Evolutionary conservation across 2,113 vertebrate genomes (phyloP), one percentile per base, ranked within the genome.

Genomic region (Pogonocichla stellata): DNA sequence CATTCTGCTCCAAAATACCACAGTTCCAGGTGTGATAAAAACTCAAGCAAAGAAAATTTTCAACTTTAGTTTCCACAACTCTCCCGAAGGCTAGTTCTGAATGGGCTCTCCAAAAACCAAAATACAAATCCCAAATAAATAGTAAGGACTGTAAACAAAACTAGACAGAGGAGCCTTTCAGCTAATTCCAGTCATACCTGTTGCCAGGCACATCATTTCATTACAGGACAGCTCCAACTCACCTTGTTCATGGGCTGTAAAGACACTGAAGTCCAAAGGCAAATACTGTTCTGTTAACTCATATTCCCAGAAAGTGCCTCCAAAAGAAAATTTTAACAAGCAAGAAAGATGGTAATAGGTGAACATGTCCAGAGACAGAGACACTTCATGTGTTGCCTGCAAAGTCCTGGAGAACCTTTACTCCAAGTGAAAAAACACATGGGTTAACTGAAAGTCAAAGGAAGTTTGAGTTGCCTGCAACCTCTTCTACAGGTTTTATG

Each of bases 181-280:
- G 36, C 42, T 53, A 80, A 50, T 43, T 40, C 25, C 51, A 80
- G 72, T 11, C 5, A 3, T 29, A 42, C 8, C 60, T 70, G 36
- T 19, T 69, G 23, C 28, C n/a, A 53, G 34, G 51, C 20, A n/a
- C 0, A 0, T 26, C 10, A 25, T 33, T 72, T 60, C 75, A 50
- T n/a, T 74, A 43, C 43, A 31, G 56, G 40, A n/a, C 45, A 65
- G 13, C 42, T 53, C 78, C 74, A 51, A 12, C 50, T 88, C 53
- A 4, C 36, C 24, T 69, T 80, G 34, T 34, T 82, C 29, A 7
- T 3, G 8, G 42, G 31, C 56, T 45, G 73, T 50, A 54, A 92
- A 69, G 40, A 83, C 33, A n/a, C 8, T 29, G 36, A 74, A 53
- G 34, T 58, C 43, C 53, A 82, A 56, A 64, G 40, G 25, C 34